Conservation (phyloP, 2,888 invertebrate genomes). For the Oxyteleia sp. region DNA sequence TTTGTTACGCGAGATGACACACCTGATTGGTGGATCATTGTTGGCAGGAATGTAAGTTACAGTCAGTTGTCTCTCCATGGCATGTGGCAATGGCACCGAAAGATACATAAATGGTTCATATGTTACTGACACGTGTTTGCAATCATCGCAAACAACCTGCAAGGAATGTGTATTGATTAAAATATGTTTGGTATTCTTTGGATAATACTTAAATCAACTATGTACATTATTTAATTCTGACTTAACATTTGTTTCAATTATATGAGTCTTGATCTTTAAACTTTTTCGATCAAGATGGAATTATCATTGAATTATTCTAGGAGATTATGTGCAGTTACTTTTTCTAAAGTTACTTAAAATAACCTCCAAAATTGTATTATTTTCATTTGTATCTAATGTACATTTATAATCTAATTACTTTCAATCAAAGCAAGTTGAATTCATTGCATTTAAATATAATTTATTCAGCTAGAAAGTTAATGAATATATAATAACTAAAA, state of each 20-base stretch:
- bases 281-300: constrained; percentile 78
- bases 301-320: constrained; percentile 77
- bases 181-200: no score
- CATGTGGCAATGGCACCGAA: constrained; percentile 90
- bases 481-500: no score
- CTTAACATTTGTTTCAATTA: constrained; percentile 61
- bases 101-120: constrained; percentile 91
- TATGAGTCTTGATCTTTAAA: constrained; percentile 77
- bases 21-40: constrained; percentile 87
- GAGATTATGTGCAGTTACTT: constrained; percentile 75
- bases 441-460: no score
- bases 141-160: constrained; percentile 90
- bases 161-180: no score
- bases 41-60: constrained; percentile 88
- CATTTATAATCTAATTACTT: no score
- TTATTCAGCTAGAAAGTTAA: no score
- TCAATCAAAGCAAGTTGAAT: no score
- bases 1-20: constrained; percentile 89
- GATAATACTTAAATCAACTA: no score
- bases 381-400: no score
- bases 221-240: neutral
- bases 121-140: constrained; percentile 90
- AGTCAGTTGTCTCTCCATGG: constrained; percentile 89
- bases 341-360: neutral
- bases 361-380: no score